These are phyloP conservation scores for Macropis europaea DNA, from an alignment of 2,888 invertebrate genomes.

Conservation along the genomic window DNA sequence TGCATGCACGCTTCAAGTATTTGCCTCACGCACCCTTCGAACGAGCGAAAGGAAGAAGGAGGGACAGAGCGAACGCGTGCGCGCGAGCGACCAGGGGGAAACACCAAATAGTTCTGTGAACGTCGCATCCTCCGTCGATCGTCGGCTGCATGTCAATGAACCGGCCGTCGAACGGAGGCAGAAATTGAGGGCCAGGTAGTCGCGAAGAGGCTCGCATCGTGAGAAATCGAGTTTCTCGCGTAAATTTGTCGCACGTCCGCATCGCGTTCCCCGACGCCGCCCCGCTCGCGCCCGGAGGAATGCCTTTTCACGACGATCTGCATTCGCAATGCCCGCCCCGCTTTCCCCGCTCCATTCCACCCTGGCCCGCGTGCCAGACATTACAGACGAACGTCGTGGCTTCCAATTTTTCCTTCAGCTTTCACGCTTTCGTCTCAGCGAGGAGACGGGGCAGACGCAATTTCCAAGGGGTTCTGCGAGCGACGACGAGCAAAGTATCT, in stretches of 20 bases:
- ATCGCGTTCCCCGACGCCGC: background rate
- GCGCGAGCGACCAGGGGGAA: conserved; percentile 18
- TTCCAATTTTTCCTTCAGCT: background rate
- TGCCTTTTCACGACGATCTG: conserved; percentile 20
- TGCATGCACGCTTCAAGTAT: conserved; percentile 54
- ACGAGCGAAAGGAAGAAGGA: conserved; percentile 28
- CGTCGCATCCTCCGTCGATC: conserved; percentile 67
- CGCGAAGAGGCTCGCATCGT: conserved; percentile 9
- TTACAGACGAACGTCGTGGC: no score
- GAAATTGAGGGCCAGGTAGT: conserved; percentile 22
- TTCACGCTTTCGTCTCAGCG: no score
- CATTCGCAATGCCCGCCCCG: conserved; percentile 14
- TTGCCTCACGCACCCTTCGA: conserved; percentile 55
- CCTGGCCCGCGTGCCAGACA: background rate
- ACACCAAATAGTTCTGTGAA: conserved; percentile 68
- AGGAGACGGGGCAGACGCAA: no score
- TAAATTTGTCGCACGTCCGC: conserved; percentile 47
- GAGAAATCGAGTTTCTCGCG: conserved; percentile 52
- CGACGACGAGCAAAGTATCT: no score
- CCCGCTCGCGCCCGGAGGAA: conserved; percentile 17
- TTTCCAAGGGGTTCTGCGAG: no score
- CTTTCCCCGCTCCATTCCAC: conserved; percentile 1
- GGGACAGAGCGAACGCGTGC: conserved; percentile 22
- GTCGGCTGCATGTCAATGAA: conserved; percentile 69
- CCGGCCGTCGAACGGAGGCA: conserved; percentile 16